phyloP scores from a whole-genome alignment of 2,113 vertebrate genomes.

The Tamias sibiricus region DNA sequence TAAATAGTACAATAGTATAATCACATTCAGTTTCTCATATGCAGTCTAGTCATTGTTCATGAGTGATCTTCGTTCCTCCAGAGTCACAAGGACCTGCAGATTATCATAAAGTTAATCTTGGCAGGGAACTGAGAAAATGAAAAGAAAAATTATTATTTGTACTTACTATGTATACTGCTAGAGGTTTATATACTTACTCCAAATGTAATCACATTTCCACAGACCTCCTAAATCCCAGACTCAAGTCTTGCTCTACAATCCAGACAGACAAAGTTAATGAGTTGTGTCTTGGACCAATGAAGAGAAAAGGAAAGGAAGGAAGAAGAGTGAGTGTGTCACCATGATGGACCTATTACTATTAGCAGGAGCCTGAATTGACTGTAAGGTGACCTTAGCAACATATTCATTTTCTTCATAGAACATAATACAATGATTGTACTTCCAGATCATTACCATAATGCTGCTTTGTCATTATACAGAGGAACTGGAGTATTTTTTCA shows the following conservation, averaged over 20 bases:
- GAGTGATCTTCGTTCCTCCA: slow-evolving; percentile 59
- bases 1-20: slow-evolving; percentile 23
- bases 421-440: background rate
- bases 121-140: background rate
- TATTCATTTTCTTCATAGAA: slow-evolving; percentile 23
- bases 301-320: slow-evolving; percentile 47
- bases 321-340: background rate
- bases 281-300: slow-evolving; percentile 67
- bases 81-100: slow-evolving; percentile 38
- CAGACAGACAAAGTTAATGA: slow-evolving; percentile 63
- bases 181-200: slow-evolving; percentile 35
- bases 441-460: background rate
- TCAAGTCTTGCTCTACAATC: background rate
- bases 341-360: slow-evolving; percentile 20
- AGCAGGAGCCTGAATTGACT: slow-evolving; percentile 66
- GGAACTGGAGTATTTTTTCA: slow-evolving; percentile 16
- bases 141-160: slow-evolving; percentile 56
- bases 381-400: slow-evolving; percentile 33
- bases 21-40: background rate
- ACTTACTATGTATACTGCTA: slow-evolving; percentile 53
- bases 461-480: slow-evolving; percentile 56
- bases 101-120: slow-evolving; percentile 64
- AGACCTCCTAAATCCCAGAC: slow-evolving; percentile 53
- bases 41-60: slow-evolving; percentile 49
- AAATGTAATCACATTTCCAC: slow-evolving; percentile 36